Conservation (phyloP, 2,888 invertebrate species). For the Andrena flavipes region DNA sequence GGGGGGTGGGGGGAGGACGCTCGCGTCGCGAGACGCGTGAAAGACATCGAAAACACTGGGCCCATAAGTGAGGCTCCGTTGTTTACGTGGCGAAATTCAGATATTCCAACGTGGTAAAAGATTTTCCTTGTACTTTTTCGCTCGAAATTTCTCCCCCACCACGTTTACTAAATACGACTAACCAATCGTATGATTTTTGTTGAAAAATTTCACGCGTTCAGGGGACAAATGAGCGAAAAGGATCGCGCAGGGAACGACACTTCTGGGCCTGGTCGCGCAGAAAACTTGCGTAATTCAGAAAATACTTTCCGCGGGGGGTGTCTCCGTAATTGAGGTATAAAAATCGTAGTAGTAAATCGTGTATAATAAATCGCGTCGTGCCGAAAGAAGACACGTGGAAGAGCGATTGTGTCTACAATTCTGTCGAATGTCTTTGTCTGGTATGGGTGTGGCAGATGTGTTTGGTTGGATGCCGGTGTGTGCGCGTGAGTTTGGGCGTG, state of each 20-base stretch:
- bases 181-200: neutral
- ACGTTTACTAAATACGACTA: too few species aligned
- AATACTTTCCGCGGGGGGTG: slow-evolving; percentile 47
- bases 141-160: neutral
- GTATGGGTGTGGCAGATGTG: slow-evolving; percentile 24
- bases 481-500: slow-evolving; percentile 33
- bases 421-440: slow-evolving; percentile 28
- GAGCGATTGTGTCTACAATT: slow-evolving; percentile 62
- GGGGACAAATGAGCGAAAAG: neutral
- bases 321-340: slow-evolving; percentile 68
- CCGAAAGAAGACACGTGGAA: slow-evolving; percentile 70
- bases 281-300: slow-evolving; percentile 41
- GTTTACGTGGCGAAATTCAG: neutral
- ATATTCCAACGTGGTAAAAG: neutral
- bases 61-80: slow-evolving; percentile 30
- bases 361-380: slow-evolving; percentile 61
- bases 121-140: neutral
- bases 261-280: slow-evolving; percentile 54
- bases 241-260: slow-evolving; percentile 2
- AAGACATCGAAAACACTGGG: slow-evolving; percentile 36
- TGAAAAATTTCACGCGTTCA: neutral
- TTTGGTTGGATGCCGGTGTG: slow-evolving; percentile 20
- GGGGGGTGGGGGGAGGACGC: slow-evolving; percentile 4
- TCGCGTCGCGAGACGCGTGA: slow-evolving; percentile 39
- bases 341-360: slow-evolving; percentile 66